phyloP scores from a whole-genome alignment of 30 jellyfish, hydroid and myxozoan genomes.

The Aurelia aurita complex sp. Pacific region DNA sequence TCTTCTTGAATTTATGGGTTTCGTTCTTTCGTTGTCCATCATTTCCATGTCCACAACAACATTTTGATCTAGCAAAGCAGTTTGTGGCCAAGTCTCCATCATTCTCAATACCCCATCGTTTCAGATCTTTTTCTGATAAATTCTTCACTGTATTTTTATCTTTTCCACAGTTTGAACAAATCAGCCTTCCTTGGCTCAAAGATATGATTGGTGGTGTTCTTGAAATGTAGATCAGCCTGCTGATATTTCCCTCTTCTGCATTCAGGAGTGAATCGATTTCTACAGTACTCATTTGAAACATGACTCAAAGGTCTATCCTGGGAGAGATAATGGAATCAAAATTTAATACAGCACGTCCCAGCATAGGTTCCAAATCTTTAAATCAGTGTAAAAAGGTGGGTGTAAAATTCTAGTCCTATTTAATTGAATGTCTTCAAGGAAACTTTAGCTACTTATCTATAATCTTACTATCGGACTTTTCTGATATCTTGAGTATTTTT shows the following conservation, averaged over 20 bases:
- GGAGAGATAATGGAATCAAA: too few species aligned
- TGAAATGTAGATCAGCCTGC: slow-evolving; percentile 1
- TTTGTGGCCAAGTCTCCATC: not conserved
- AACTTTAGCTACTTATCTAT: too few species aligned
- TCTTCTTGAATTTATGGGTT: slow-evolving; percentile 1
- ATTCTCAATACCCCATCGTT: slow-evolving; percentile 12
- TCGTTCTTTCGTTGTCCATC: slow-evolving; percentile 15
- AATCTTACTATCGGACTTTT: too few species aligned
- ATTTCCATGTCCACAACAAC: slow-evolving; percentile 6
- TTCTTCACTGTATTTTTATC: not conserved
- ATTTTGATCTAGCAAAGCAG: not conserved
- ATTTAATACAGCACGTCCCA: too few species aligned
- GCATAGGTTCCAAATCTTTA: too few species aligned
- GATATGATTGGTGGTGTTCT: not conserved
- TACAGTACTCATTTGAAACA: not conserved
- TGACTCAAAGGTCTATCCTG: too few species aligned
- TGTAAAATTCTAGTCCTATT: too few species aligned
- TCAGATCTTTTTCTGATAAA: slow-evolving; percentile 17
- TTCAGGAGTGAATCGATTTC: slow-evolving; percentile 27
- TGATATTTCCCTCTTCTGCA: slow-evolving; percentile 13
- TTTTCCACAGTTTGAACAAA: slow-evolving; percentile 42
- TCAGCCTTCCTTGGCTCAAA: not conserved
- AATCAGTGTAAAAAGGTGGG: too few species aligned
- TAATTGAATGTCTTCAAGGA: too few species aligned
- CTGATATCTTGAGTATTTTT: too few species aligned